Evolutionary conservation across 2,797 vertebrate genomes (phyloP).

Genomic region (Myotis myotis): DNA sequence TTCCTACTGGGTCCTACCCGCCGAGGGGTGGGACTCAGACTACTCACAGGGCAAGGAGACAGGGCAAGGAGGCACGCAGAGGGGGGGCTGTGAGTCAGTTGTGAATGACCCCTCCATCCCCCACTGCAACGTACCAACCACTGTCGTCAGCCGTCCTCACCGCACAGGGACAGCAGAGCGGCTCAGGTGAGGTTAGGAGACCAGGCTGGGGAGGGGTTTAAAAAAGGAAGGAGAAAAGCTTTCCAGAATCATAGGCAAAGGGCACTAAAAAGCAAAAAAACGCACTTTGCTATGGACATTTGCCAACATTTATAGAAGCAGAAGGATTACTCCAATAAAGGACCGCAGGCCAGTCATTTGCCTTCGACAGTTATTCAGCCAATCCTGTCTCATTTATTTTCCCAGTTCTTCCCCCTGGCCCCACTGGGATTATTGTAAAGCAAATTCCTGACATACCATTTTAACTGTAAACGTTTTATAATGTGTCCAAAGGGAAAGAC

Average conservation of each 20-base stretch:
- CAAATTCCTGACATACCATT: not conserved
- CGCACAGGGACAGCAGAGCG: not conserved
- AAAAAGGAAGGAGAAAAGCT: not conserved
- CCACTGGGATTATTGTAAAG: not conserved
- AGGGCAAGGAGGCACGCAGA: not conserved
- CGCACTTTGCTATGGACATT: not conserved
- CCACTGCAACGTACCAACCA: rapidly evolving
- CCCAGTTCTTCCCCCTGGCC: rapidly evolving
- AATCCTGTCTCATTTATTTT: not conserved
- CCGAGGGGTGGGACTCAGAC: not conserved
- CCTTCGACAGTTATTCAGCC: not conserved
- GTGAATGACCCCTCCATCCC: not conserved
- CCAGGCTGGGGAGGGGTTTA: not conserved
- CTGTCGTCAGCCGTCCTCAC: not conserved
- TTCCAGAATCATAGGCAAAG: not conserved
- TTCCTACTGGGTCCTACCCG: not conserved
- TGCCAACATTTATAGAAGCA: not conserved
- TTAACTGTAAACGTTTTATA: not conserved
- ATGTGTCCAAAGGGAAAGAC: not conserved
- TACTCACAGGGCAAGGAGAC: too few relatives aligned
- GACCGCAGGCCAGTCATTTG: not conserved
- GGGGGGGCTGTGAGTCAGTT: rapidly evolving
- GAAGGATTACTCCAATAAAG: not conserved
- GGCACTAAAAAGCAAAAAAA: not conserved
- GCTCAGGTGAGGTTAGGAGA: not conserved